Evolutionary conservation across 2,888 invertebrate species (phyloP), one percentile per base, ranked within the genome.

Genomic region (Zhuqinia jingwanae): DNA sequence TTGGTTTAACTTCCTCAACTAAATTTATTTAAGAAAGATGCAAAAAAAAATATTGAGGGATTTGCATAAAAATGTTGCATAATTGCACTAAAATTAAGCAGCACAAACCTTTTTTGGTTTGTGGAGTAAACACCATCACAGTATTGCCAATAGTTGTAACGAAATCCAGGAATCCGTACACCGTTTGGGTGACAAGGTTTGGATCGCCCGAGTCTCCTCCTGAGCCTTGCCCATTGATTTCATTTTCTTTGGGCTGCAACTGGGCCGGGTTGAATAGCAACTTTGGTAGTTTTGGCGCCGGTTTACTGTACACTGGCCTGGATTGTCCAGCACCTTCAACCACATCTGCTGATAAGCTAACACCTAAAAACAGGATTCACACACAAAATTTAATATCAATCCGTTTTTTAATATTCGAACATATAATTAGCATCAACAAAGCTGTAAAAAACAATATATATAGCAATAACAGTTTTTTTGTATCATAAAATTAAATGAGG

Each of bases 81-180:
- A 47, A n/a, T n/a, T n/a, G n/a, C n/a, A n/a, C n/a, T n/a, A n/a
- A n/a, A n/a, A n/a, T n/a, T n/a, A n/a, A n/a, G n/a, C n/a, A n/a
- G n/a, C n/a, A n/a, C n/a, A n/a, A n/a, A n/a, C 90, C 90, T 86
- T 90, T 90, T 85, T 90, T 90, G 1, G 91, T 97, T 91, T 97
- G 96, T 0, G 98, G 98, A 0, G 97, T 97, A 93, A 98, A 98
- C 47, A 98, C 96, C 97, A 98, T 98, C 78, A 98, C 96, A 15
- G 98, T 98, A 92, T 97, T 97, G 88, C 97, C 97, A 91, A 98
- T 97, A 2, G 97, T 97, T 0, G 98, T 98, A 77, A 97, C 97
- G 92, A 98, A 98, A 93, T 98, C 97, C 90, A 97, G 93, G 93
- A 98, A 98, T 80, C 98, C 98, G 92, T 97, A 97, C 73, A 98